Percentiles rank a stretch among this genome's conserved stretches.
Conservation (phyloP, 1,140 invertebrate genomes). For the Bombus confusus region DNA sequence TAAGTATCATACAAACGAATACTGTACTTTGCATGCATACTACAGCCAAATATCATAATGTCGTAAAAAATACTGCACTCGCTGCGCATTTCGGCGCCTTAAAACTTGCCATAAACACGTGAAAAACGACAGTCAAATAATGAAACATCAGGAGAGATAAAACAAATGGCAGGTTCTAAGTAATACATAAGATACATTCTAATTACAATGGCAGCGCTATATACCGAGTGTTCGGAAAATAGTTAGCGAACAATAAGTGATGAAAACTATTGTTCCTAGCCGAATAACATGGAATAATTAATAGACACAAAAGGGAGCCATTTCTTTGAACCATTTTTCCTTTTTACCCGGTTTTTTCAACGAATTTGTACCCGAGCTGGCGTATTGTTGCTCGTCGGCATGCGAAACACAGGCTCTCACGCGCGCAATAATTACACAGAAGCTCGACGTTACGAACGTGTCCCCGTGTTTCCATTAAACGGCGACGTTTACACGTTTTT, state of each 20-base stretch:
- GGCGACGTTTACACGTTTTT: not conserved
- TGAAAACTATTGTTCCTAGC: not conserved
- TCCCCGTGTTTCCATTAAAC: constrained; percentile 32
- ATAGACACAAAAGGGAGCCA: not conserved
- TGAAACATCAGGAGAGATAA: too few species aligned
- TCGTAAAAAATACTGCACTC: not conserved
- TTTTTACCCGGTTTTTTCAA: not conserved
- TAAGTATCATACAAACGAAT: too few species aligned
- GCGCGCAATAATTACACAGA: constrained; percentile 27
- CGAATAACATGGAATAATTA: constrained; percentile 32
- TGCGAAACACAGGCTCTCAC: constrained; percentile 18
- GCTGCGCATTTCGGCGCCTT: not conserved
- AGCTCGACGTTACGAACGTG: constrained; percentile 1
- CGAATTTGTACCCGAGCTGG: not conserved
- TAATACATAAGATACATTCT: too few species aligned
- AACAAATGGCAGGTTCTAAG: too few species aligned
- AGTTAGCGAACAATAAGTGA: not conserved
- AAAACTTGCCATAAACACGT: not conserved
- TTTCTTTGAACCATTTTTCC: not conserved
- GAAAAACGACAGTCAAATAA: not conserved
- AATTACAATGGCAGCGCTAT: too few species aligned
- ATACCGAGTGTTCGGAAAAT: not conserved
- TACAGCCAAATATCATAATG: too few species aligned
- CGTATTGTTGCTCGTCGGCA: constrained; percentile 12
- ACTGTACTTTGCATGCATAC: too few species aligned